These are phyloP conservation scores for Metridium senile DNA, from an alignment of 92 coral and sea anemone species.

Conservation along the genomic window DNA sequence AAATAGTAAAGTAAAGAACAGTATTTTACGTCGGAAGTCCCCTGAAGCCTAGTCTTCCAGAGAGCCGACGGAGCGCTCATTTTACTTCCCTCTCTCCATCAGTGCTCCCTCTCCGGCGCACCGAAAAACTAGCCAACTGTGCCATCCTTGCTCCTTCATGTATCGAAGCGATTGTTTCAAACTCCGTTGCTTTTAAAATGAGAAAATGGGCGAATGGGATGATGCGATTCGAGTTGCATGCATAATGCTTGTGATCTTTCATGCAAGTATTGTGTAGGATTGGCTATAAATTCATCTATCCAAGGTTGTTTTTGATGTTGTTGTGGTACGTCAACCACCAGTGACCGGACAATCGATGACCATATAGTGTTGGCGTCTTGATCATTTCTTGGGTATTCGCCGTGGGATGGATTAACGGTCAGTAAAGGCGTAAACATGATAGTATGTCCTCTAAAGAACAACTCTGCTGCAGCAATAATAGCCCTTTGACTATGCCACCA, in stretches of 20 bases:
- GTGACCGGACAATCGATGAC: constrained; percentile 27
- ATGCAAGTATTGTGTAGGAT: constrained; percentile 36
- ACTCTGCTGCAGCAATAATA: constrained; percentile 42
- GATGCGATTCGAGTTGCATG: constrained; percentile 16
- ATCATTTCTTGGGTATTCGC: constrained; percentile 46
- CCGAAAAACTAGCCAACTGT: too few species aligned
- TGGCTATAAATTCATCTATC: constrained; percentile 15
- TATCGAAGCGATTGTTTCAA: too few species aligned
- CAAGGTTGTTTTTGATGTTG: constrained; percentile 6
- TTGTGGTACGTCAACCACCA: constrained; percentile 16
- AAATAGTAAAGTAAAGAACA: too few species aligned
- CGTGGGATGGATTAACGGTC: constrained; percentile 18
- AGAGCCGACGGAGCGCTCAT: too few species aligned
- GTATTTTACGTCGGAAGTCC: too few species aligned
- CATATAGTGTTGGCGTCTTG: constrained; percentile 26
- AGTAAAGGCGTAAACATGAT: constrained; percentile 38
- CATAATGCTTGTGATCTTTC: constrained; percentile 43
- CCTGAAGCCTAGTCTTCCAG: too few species aligned
- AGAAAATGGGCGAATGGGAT: constrained; percentile 33
- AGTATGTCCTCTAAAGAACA: constrained; percentile 50
- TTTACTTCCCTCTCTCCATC: too few species aligned
- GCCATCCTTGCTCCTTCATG: too few species aligned
- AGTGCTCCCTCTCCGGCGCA: too few species aligned
- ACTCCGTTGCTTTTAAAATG: constrained; percentile 31
- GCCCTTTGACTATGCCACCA: constrained; percentile 54